Evolutionary conservation across 64 coral and sea anemone species (phyloP).

Genomic region (Dendronephthya gigantea): DNA sequence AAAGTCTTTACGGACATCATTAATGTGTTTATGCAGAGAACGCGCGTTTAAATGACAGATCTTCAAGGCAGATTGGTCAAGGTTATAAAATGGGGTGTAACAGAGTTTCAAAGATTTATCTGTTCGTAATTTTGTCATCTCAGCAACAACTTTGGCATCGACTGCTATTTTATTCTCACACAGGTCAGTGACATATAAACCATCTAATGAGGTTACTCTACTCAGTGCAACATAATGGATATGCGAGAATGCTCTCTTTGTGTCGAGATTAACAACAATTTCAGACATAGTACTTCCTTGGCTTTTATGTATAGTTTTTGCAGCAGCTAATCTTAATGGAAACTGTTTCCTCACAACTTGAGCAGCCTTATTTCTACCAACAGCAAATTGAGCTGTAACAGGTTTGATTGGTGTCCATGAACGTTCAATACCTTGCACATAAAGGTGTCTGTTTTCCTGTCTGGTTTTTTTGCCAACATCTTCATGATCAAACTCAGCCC

Average conservation of each 20-base stretch:
- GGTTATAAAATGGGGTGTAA: neutral
- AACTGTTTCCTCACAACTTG: too few relatives aligned
- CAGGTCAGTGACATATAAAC: slow-evolving; percentile 23
- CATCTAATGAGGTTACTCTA: slow-evolving; percentile 17
- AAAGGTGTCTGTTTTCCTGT: slow-evolving; percentile 43
- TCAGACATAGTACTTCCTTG: neutral
- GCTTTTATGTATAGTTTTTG: too few relatives aligned
- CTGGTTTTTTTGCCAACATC: too few relatives aligned
- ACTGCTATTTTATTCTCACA: slow-evolving; percentile 30
- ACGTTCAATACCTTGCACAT: too few relatives aligned
- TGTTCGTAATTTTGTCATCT: slow-evolving; percentile 28
- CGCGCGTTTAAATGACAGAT: slow-evolving; percentile 18
- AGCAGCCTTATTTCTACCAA: too few relatives aligned
- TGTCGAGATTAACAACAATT: slow-evolving; percentile 16
- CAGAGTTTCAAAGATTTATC: neutral
- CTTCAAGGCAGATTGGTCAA: neutral
- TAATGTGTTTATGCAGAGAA: slow-evolving; percentile 24
- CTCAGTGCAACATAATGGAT: slow-evolving; percentile 38
- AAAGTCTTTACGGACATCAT: slow-evolving; percentile 25
- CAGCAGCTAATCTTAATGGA: too few relatives aligned
- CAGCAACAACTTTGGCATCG: neutral
- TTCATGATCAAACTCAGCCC: too few relatives aligned
- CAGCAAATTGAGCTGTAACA: slow-evolving; percentile 19
- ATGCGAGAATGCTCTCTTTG: slow-evolving; percentile 7
- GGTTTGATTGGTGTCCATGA: slow-evolving; percentile 32